Evolutionary conservation across 2,797 vertebrate genomes (phyloP).

Genomic region (Perodicticus potto): DNA sequence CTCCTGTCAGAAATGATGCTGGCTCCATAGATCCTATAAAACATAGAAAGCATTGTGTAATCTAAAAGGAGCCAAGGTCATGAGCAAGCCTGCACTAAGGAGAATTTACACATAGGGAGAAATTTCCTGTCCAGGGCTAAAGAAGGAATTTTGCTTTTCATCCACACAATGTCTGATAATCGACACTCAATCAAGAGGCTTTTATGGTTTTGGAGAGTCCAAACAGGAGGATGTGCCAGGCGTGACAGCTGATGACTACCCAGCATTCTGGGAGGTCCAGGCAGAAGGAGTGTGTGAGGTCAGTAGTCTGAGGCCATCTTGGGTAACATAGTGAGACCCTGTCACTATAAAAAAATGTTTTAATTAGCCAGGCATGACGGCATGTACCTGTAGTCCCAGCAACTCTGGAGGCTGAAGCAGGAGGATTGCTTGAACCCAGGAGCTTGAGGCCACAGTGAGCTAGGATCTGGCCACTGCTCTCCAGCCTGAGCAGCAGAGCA

Average conservation of each 20-base stretch:
- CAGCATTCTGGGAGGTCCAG: not conserved
- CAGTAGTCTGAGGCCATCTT: not conserved
- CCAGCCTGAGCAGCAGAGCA: not conserved
- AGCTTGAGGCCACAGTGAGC: not conserved
- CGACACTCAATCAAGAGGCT: not conserved
- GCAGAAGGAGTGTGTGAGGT: not conserved
- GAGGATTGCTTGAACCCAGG: not conserved
- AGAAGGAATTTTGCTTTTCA: not conserved
- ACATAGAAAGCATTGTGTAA: not conserved
- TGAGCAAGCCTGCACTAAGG: not conserved
- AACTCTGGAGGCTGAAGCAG: not conserved
- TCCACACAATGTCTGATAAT: not conserved
- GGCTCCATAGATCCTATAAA: constrained; percentile 29
- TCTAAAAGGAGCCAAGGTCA: constrained; percentile 15
- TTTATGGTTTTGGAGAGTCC: not conserved
- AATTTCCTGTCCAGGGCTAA: not conserved
- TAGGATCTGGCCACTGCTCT: no score
- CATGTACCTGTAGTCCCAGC: not conserved
- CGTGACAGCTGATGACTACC: not conserved
- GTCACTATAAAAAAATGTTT: not conserved
- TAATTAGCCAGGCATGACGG: not conserved
- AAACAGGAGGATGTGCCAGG: not conserved
- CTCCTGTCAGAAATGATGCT: constrained; percentile 45
- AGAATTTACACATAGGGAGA: not conserved
- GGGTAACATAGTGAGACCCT: not conserved